Percentiles rank a stretch among this genome's conserved stretches.
phyloP scores from a whole-genome alignment of 2,113 vertebrate species.

The Grus americana region DNA sequence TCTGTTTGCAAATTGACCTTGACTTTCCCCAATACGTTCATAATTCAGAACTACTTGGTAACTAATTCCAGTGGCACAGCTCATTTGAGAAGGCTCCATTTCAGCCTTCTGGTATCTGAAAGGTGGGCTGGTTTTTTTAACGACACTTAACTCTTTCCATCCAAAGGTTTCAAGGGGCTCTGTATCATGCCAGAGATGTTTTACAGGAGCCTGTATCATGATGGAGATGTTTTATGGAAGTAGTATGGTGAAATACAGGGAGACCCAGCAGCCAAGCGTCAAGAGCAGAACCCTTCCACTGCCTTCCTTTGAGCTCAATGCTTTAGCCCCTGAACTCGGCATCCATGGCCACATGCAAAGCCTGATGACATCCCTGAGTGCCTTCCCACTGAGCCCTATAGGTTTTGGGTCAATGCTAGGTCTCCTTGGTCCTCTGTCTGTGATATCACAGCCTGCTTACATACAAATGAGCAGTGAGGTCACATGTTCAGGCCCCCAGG shows the following conservation, averaged over 20 bases:
- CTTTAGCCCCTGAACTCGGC: background rate
- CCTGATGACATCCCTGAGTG: background rate
- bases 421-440: background rate
- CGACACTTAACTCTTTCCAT: background rate
- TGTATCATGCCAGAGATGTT: background rate
- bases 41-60: background rate
- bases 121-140: background rate
- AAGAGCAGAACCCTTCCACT: background rate
- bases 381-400: background rate
- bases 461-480: background rate
- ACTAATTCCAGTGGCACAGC: background rate
- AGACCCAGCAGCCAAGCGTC: background rate
- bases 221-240: background rate
- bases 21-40: background rate
- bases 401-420: background rate
- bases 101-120: background rate
- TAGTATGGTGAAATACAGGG: background rate
- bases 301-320: background rate
- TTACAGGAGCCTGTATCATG: background rate
- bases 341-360: background rate
- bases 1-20: conserved; percentile 12
- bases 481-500: background rate
- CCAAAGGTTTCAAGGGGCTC: background rate
- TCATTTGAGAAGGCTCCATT: background rate
- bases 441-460: background rate